Evolutionary conservation across 2,113 vertebrate genomes (phyloP), one percentile per base, ranked within the genome.

Genomic region (Hemiscyllium ocellatum): DNA sequence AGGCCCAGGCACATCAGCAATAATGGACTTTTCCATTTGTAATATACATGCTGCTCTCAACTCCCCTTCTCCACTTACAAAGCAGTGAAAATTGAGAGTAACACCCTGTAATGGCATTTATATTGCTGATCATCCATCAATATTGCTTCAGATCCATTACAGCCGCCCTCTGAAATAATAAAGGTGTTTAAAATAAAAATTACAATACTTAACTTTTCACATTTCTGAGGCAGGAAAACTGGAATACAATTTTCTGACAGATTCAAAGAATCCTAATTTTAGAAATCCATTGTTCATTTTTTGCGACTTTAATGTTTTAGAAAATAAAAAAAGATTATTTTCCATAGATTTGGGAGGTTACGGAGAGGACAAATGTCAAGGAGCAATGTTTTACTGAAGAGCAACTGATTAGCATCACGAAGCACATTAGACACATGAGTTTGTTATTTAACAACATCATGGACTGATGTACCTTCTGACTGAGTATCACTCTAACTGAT

Each of bases 361-460:
- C 19, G n/a, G 20, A 94, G 93, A 94, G 93, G 93, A 94, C 93
- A 94, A 94, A 70, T 70, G 93, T 94, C 93, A 94, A 50, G 93
- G 93, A 94, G 93, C 93, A 94, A 50, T 69, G 93, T 2, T 94
- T 94, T 94, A 94, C 42, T 94, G 93, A 94, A 22, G 70, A 94
- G 66, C 22, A 66, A 94, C 68, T 70, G 93, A 69, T 42, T 69
- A 47, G 65, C 68, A 94, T 94, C 93, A 94, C 42, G 66, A 70
- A 94, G 93, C 66, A 94, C 12, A 47, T 94, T 94, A 94, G 90
- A n/a, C 65, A 10, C n/a, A 42, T 42, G 66, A 37, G 93, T 94
- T 94, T 70, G 93, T 70, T 94, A 42, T n/a, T 94, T 70, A 66
- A 68, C 7, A 15, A 19, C 24, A 15, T 70, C 66, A 70, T 70